phyloP scores from a whole-genome alignment of 2,888 invertebrate genomes.

The Clostera curtula region DNA sequence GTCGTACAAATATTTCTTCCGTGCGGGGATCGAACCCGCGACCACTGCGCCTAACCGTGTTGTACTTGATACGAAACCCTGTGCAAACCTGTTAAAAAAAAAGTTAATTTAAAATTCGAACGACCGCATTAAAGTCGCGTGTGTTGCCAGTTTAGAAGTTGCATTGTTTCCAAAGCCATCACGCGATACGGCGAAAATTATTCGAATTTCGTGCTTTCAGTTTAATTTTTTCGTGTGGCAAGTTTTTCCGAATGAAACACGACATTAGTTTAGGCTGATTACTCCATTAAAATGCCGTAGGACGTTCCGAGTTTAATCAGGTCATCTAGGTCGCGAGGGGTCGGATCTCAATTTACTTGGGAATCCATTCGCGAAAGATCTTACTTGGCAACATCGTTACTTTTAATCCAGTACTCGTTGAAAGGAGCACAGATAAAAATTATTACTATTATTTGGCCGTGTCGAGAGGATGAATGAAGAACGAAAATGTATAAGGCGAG shows the following conservation, averaged over 20 bases:
- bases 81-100: background rate
- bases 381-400: background rate
- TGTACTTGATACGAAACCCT: background rate
- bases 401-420: background rate
- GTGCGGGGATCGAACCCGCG: too few relatives aligned
- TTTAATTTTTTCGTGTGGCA: conserved; percentile 15
- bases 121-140: conserved; percentile 26
- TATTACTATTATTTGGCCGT: too few relatives aligned
- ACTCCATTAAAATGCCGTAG: conserved; percentile 14
- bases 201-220: conserved; percentile 20
- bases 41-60: too few relatives aligned
- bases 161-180: conserved; percentile 38
- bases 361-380: background rate
- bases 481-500: too few relatives aligned
- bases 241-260: conserved; percentile 16
- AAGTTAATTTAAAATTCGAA: conserved; percentile 14
- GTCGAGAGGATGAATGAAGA: too few relatives aligned
- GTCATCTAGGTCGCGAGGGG: conserved; percentile 7
- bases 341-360: background rate
- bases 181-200: conserved; percentile 47
- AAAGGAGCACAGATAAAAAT: too few relatives aligned
- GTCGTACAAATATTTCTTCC: too few relatives aligned
- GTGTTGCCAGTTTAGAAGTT: conserved; percentile 11
- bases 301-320: background rate
- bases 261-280: conserved; percentile 13